Evolutionary conservation across 2,113 vertebrate genomes (phyloP).

Genomic region (Jacana jacana): DNA sequence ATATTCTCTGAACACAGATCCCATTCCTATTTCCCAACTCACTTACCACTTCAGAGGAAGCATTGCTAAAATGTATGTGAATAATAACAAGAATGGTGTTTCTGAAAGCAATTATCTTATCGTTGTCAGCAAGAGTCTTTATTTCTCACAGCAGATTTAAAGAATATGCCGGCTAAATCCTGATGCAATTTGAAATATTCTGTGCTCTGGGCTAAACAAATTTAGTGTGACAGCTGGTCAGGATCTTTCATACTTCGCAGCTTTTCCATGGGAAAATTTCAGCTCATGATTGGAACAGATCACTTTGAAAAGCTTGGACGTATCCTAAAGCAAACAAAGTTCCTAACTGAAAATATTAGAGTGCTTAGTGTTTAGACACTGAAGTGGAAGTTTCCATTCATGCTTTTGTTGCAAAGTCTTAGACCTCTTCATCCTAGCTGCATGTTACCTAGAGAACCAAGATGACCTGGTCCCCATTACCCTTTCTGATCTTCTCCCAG

Average conservation of each 20-base stretch:
- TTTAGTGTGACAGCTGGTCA: neutral
- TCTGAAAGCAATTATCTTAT: neutral
- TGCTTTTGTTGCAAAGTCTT: neutral
- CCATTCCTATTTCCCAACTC: neutral
- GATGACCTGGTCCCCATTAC: fast-evolving
- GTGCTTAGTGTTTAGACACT: neutral
- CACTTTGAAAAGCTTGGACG: neutral
- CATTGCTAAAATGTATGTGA: neutral
- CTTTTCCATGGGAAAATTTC: neutral
- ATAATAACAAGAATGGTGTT: neutral
- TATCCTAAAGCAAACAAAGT: neutral
- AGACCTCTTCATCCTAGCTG: neutral
- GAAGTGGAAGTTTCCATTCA: neutral
- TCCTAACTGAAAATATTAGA: neutral
- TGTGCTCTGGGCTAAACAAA: neutral
- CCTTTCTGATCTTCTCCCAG: fast-evolving
- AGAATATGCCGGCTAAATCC: neutral
- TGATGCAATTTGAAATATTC: neutral
- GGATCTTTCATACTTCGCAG: neutral
- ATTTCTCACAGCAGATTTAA: neutral
- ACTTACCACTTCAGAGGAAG: neutral
- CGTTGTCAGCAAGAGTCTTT: neutral
- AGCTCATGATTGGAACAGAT: neutral
- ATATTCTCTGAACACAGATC: neutral
- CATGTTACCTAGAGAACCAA: neutral